phyloP scores from a whole-genome alignment of 2,888 invertebrate genomes.

The Aleiodes leptofemur region DNA sequence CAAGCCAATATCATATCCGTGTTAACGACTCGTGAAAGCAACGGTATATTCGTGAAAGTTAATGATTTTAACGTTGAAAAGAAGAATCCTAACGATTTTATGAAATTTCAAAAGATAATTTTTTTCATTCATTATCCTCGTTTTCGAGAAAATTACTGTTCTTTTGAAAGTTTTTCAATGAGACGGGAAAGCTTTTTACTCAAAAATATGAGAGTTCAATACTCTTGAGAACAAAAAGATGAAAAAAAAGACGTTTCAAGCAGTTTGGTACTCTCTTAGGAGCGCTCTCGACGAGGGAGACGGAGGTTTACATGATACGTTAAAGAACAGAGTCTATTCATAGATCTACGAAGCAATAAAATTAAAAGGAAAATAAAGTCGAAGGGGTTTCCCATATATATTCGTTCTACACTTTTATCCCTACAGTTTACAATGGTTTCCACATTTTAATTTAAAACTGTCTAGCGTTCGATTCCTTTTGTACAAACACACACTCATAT shows the following conservation, averaged over 20 bases:
- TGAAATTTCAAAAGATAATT: background rate
- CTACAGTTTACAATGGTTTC: background rate
- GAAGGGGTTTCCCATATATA: slow-evolving; percentile 7
- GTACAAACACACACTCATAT: background rate
- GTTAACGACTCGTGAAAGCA: slow-evolving; percentile 35
- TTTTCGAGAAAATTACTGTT: too few species aligned
- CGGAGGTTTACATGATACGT: slow-evolving; percentile 21
- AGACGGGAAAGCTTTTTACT: too few species aligned
- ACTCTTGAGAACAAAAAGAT: background rate
- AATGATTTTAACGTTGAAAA: background rate
- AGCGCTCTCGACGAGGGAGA: slow-evolving; percentile 28
- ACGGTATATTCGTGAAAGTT: slow-evolving; percentile 27
- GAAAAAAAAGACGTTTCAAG: slow-evolving; percentile 5
- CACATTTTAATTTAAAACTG: background rate
- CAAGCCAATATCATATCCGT: slow-evolving; percentile 25
- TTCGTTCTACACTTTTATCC: background rate
- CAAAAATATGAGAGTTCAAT: slow-evolving; percentile 13
- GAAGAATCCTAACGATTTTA: background rate
- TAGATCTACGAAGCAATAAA: slow-evolving; percentile 11
- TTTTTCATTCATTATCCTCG: too few species aligned
- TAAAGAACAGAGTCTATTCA: slow-evolving; percentile 32
- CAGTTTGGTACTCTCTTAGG: slow-evolving; percentile 27
- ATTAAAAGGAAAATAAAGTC: slow-evolving; percentile 26
- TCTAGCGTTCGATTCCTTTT: slow-evolving; percentile 3
- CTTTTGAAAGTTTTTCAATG: too few species aligned